phyloP scores from a whole-genome alignment of 2,888 invertebrate species.

The Hyalella azteca region DNA sequence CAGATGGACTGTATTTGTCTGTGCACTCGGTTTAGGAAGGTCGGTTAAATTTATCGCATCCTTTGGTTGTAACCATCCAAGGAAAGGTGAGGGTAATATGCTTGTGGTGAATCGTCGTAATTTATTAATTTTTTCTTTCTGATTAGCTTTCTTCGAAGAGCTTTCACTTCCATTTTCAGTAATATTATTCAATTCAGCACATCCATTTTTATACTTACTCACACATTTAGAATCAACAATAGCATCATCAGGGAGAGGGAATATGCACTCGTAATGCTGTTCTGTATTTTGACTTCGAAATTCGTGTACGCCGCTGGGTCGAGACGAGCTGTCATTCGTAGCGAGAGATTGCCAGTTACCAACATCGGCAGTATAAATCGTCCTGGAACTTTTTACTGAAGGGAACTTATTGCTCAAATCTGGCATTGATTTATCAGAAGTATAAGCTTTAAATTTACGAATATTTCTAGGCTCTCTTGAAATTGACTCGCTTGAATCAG shows the following conservation, averaged over 20 bases:
- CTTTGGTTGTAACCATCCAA: not conserved
- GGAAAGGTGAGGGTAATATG: constrained; percentile 39
- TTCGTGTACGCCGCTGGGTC: no score
- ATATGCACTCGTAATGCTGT: not conserved
- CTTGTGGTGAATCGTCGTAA: constrained; percentile 44
- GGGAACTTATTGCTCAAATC: not conserved
- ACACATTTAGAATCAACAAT: no score
- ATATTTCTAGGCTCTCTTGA: not conserved
- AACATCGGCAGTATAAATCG: not conserved
- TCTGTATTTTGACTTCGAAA: not conserved
- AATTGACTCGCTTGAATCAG: not conserved
- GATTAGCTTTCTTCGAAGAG: not conserved
- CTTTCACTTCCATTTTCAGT: not conserved
- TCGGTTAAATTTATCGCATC: not conserved
- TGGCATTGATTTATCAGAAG: not conserved
- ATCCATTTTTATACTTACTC: not conserved
- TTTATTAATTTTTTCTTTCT: constrained; percentile 21
- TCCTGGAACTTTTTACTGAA: not conserved
- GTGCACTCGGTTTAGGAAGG: not conserved
- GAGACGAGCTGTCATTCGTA: not conserved
- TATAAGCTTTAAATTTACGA: no score
- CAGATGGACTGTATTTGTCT: no score
- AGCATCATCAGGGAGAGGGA: not conserved
- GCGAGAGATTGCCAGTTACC: not conserved
- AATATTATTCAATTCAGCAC: not conserved